Percentiles rank a stretch among this genome's conserved stretches.
Conservation (phyloP, 2,797 vertebrate genomes). For the Microctenopoma lineatum region DNA sequence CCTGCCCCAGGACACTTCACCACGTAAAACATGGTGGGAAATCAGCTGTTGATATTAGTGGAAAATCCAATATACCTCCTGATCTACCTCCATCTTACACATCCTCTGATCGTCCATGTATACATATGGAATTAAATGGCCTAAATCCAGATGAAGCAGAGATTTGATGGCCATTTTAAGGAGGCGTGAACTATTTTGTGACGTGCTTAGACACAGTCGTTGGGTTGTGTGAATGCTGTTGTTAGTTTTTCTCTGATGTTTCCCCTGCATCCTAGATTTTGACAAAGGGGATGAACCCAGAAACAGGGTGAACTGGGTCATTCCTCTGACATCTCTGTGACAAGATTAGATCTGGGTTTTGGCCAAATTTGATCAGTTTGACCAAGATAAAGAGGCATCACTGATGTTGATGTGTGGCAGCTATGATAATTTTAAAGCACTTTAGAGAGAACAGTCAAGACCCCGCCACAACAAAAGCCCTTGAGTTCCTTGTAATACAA, state of each 20-base stretch:
- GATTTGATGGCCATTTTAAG: constrained; percentile 12
- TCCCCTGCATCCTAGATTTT: constrained; percentile 37
- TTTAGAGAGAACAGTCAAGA: not conserved
- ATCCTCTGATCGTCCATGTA: constrained; percentile 19
- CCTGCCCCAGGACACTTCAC: no score
- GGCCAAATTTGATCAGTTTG: constrained; percentile 49
- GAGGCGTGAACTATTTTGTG: constrained; percentile 12
- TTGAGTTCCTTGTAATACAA: not conserved
- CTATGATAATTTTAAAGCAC: constrained; percentile 16
- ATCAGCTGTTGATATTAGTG: no score
- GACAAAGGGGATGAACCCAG: constrained; percentile 43
- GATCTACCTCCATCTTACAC: not conserved
- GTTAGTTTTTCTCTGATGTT: constrained; percentile 33
- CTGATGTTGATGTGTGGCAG: constrained; percentile 16
- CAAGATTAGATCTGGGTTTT: constrained; percentile 60
- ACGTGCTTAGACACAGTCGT: constrained; percentile 16
- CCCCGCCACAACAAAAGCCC: not conserved
- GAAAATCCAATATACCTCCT: no score
- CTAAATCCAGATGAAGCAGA: constrained; percentile 36
- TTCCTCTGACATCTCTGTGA: constrained; percentile 59
- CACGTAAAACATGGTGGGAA: no score
- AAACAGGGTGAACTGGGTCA: constrained; percentile 56
- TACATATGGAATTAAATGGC: constrained; percentile 33
- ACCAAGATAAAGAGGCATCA: constrained; percentile 29
- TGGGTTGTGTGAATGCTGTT: not conserved